phyloP scores from a whole-genome alignment of 2,113 vertebrate species.

The Pangasianodon gigas region DNA sequence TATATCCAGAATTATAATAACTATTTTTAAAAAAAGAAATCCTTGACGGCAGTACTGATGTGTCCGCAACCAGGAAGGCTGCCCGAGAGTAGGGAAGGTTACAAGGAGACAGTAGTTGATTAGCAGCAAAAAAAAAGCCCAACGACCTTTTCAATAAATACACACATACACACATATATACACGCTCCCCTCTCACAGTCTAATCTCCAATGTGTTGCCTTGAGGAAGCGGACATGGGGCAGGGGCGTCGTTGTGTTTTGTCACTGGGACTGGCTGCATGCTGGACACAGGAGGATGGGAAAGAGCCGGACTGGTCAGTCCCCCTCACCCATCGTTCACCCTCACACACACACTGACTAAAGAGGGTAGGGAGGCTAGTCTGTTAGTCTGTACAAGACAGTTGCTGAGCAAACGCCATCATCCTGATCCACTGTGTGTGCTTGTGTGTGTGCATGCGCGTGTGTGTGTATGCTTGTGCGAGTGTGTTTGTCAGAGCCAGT shows the following conservation, averaged over 20 bases:
- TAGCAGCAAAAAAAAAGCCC: constrained; percentile 94
- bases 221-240: constrained; percentile 8
- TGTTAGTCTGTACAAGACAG: constrained; percentile 43
- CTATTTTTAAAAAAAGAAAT: constrained; percentile 43
- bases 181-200: constrained; percentile 55
- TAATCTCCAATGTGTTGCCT: constrained; percentile 22
- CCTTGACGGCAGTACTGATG: constrained; percentile 75
- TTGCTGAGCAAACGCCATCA: constrained; percentile 31
- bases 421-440: constrained; percentile 36
- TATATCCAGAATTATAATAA: constrained; percentile 52
- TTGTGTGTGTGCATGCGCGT: constrained; percentile 4
- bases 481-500: constrained; percentile 33
- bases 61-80: constrained; percentile 75
- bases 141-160: constrained; percentile 86
- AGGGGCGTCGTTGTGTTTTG: constrained; percentile 32
- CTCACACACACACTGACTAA: constrained; percentile 4
- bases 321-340: constrained; percentile 18
- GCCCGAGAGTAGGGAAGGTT: constrained; percentile 77
- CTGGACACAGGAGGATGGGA: constrained; percentile 38
- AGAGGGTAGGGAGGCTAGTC: constrained; percentile 22
- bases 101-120: constrained; percentile 98
- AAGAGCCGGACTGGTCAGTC: constrained; percentile 38
- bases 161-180: constrained; percentile 66
- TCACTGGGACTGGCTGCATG: constrained; percentile 51
- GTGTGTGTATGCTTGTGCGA: constrained; percentile 12